Conservation (phyloP, 2,797 vertebrate genomes). For the Clarias laeviceps region DNA sequence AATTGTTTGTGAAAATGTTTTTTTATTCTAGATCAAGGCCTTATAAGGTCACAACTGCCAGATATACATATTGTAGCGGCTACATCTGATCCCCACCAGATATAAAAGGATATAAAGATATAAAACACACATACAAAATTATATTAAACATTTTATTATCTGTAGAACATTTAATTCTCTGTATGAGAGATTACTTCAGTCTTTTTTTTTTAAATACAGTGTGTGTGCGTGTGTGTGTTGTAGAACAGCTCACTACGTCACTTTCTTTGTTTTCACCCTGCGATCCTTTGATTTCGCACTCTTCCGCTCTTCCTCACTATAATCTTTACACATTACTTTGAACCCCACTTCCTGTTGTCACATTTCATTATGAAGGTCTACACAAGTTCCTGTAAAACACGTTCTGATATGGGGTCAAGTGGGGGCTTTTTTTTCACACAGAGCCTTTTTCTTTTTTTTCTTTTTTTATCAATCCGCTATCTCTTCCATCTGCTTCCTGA, state of each 20-base stretch:
- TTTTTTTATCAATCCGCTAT: slow-evolving; percentile 49
- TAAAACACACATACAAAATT: not conserved
- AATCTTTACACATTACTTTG: slow-evolving; percentile 32
- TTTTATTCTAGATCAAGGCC: not conserved
- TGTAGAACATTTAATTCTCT: not conserved
- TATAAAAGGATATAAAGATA: not conserved
- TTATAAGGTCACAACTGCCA: not conserved
- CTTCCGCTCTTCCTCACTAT: slow-evolving; percentile 3
- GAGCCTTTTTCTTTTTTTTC: slow-evolving; percentile 13
- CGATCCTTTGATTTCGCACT: not conserved
- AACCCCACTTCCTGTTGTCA: slow-evolving; percentile 39
- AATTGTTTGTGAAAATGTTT: not conserved
- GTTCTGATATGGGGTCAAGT: slow-evolving; percentile 26
- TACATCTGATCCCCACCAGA: too few species aligned
- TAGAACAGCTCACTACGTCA: not conserved
- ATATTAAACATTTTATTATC: not conserved
- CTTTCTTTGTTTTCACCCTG: not conserved
- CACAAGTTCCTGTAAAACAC: slow-evolving; percentile 48
- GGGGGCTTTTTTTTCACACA: not conserved
- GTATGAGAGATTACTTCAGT: not conserved
- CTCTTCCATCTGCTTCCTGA: slow-evolving; percentile 57
- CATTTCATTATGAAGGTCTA: slow-evolving; percentile 38
- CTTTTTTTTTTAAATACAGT: not conserved
- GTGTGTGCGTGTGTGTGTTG: not conserved
- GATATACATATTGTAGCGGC: not conserved